Evolutionary conservation across 2,113 vertebrate genomes (phyloP).

Genomic region (Cottus gobio): DNA sequence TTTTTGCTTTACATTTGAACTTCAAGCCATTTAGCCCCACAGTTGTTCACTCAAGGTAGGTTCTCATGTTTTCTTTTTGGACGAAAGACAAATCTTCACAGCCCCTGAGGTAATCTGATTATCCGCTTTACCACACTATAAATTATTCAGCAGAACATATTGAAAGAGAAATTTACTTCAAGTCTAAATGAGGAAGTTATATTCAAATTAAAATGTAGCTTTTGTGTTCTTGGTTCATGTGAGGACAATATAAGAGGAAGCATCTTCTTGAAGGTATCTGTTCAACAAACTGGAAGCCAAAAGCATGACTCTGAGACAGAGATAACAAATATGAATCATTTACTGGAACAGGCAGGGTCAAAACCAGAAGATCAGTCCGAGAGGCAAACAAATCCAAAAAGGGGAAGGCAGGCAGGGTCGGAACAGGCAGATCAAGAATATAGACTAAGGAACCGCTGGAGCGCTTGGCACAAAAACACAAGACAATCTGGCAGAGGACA

Average conservation of each 20-base stretch:
- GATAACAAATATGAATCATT: no score
- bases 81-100: not conserved
- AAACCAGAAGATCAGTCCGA: no score
- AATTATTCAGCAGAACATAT: not conserved
- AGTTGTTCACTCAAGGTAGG: not conserved
- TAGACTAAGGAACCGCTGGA: no score
- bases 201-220: not conserved
- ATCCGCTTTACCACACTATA: not conserved
- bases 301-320: no score
- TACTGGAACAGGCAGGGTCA: no score
- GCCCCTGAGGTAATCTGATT: not conserved
- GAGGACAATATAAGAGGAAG: constrained; percentile 1
- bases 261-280: not conserved
- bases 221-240: not conserved
- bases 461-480: no score
- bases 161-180: not conserved
- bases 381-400: no score
- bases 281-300: no score
- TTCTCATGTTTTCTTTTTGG: not conserved
- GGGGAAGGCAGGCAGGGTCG: no score
- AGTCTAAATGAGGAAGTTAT: constrained; percentile 2
- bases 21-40: not conserved
- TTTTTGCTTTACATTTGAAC: not conserved
- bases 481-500: no score
- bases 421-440: no score